Percentiles rank a stretch among this genome's conserved stretches.
phyloP scores from a whole-genome alignment of 2,113 vertebrate species.

The Vombatus ursinus region DNA sequence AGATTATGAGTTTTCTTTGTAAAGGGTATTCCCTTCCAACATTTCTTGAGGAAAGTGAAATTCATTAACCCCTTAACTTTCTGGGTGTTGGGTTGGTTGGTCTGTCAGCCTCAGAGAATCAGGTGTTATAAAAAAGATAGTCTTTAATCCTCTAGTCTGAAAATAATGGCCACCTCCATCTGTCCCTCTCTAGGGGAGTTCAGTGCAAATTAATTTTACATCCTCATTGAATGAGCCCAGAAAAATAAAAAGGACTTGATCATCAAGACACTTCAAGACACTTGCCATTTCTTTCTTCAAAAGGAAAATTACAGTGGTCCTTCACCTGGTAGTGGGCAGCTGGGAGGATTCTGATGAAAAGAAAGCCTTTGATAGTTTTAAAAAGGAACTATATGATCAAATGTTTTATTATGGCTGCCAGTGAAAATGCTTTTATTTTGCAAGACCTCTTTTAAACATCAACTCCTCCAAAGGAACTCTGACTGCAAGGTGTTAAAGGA shows the following conservation, averaged over 20 bases:
- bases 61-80: not conserved
- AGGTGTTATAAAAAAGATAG: not conserved
- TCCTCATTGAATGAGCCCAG: not conserved
- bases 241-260: not conserved
- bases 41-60: not conserved
- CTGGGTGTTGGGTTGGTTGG: not conserved
- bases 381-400: slow-evolving; percentile 33
- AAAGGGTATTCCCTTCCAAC: not conserved
- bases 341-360: slow-evolving; percentile 14
- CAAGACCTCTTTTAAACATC: slow-evolving; percentile 34
- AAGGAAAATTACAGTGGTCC: slow-evolving; percentile 53
- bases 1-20: not conserved
- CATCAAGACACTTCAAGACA: not conserved
- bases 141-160: not conserved
- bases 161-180: not conserved
- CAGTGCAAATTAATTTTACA: not conserved
- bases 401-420: slow-evolving; percentile 55
- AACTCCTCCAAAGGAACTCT: slow-evolving; percentile 5
- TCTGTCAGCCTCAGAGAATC: not conserved
- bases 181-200: not conserved
- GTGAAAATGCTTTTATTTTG: slow-evolving; percentile 46
- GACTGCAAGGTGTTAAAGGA: not conserved
- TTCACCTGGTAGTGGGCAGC: not conserved
- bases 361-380: slow-evolving; percentile 42
- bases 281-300: not conserved